Conservation (phyloP, 2,113 vertebrate genomes). For the Ctenomys sociabilis region DNA sequence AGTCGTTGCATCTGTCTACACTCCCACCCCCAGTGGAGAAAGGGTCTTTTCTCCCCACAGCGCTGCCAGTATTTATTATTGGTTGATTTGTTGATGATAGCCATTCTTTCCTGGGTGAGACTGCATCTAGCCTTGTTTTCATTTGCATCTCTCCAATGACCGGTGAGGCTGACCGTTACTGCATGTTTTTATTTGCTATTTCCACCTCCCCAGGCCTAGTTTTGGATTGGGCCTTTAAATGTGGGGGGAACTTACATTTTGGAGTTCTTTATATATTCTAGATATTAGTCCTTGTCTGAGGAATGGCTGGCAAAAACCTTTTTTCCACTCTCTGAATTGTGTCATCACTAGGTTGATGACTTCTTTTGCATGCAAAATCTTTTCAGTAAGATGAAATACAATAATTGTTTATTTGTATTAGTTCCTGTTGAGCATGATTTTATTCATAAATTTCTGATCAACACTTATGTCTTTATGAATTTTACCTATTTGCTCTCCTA, state of each 20-base stretch:
- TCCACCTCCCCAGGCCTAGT: neutral
- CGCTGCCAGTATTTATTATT: neutral
- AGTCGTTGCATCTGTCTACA: neutral
- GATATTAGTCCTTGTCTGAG: neutral
- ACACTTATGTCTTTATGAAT: neutral
- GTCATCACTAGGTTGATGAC: neutral
- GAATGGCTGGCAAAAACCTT: neutral
- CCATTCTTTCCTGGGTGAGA: neutral
- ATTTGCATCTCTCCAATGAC: neutral
- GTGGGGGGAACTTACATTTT: neutral
- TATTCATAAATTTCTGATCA: neutral
- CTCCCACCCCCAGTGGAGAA: neutral
- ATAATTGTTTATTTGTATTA: neutral
- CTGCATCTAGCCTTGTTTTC: neutral
- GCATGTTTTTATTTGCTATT: neutral
- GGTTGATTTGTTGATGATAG: neutral
- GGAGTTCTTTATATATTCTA: neutral
- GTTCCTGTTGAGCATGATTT: neutral
- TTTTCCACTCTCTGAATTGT: neutral
- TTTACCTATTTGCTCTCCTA: neutral
- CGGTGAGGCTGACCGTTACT: neutral
- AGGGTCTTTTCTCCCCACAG: neutral
- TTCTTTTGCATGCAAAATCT: neutral
- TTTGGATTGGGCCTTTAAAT: neutral
- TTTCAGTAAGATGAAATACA: neutral